Percentiles rank a stretch among this genome's conserved stretches.
Conservation (phyloP, 1,140 invertebrate species). For the Bombus balteatus region DNA sequence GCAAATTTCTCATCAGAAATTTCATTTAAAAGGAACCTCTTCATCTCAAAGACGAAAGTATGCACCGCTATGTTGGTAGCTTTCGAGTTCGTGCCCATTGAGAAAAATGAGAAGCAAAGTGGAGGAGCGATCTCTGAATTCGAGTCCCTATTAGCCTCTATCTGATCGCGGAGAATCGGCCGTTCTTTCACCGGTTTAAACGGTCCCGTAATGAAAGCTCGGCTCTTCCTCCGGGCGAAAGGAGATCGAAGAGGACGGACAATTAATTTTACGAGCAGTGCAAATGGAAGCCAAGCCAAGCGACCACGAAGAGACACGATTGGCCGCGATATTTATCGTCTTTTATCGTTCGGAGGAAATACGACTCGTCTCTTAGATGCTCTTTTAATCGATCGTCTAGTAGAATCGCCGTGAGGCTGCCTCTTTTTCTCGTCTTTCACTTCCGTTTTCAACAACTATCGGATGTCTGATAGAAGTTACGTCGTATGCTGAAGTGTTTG, state of each 20-base stretch:
- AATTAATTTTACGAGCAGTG: conserved; percentile 60
- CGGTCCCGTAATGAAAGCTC: conserved; percentile 28
- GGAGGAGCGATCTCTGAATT: background rate
- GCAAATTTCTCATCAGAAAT: background rate
- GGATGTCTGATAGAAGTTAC: background rate
- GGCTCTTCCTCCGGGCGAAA: background rate
- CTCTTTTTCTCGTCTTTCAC: background rate
- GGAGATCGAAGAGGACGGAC: conserved; percentile 24
- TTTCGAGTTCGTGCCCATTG: background rate
- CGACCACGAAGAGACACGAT: conserved; percentile 20
- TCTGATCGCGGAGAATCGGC: conserved; percentile 5
- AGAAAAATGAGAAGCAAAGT: background rate
- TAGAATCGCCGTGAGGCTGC: background rate
- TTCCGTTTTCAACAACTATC: too few relatives aligned
- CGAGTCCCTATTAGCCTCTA: conserved; percentile 14
- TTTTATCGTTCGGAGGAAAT: conserved; percentile 21
- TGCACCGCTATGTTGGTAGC: background rate
- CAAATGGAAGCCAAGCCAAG: conserved; percentile 40
- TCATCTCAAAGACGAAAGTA: background rate
- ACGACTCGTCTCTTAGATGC: background rate
- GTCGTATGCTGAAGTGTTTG: background rate
- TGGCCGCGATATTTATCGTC: conserved; percentile 29
- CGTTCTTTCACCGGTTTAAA: conserved; percentile 19
- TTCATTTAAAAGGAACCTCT: background rate
- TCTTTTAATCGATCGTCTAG: background rate